These are phyloP conservation scores for Corvus moneduloides DNA, from an alignment of 2,113 vertebrate species.

Conservation along the genomic window DNA sequence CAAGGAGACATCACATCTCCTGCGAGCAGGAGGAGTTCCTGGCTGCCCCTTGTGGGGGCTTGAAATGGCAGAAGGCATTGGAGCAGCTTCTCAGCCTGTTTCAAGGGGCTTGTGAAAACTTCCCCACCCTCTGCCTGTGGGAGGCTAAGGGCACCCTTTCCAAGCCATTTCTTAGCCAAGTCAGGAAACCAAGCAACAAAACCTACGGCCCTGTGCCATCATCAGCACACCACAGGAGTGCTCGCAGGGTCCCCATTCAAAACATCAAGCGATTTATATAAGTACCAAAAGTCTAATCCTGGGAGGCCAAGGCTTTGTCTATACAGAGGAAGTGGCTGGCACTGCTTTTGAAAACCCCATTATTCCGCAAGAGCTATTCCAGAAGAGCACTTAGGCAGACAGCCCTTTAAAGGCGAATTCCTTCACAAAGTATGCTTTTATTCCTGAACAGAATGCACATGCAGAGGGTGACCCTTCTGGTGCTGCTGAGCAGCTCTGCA, in stretches of 20 bases:
- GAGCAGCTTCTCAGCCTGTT: not conserved
- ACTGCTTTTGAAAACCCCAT: not conserved
- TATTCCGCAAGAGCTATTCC: not conserved
- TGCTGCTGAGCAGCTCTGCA: not conserved
- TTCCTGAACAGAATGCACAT: not conserved
- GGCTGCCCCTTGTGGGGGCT: not conserved
- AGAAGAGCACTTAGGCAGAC: slow-evolving; percentile 5
- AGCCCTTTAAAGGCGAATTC: not conserved
- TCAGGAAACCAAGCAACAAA: not conserved
- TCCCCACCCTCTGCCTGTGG: not conserved
- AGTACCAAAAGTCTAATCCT: not conserved
- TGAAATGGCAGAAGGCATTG: not conserved
- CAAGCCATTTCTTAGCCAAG: not conserved
- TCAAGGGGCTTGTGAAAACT: not conserved
- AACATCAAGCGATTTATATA: not conserved
- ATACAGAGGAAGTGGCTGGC: not conserved
- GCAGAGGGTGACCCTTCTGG: not conserved
- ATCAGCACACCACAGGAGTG: not conserved
- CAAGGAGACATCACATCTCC: not conserved
- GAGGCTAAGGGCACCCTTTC: not conserved
- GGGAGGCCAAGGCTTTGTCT: not conserved
- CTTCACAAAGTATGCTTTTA: not conserved
- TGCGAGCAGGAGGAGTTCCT: not conserved
- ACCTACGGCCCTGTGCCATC: not conserved
- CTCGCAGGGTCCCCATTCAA: fast-evolving